Conservation (phyloP, 2,797 vertebrate species). For the Peromyscus attwateri region DNA sequence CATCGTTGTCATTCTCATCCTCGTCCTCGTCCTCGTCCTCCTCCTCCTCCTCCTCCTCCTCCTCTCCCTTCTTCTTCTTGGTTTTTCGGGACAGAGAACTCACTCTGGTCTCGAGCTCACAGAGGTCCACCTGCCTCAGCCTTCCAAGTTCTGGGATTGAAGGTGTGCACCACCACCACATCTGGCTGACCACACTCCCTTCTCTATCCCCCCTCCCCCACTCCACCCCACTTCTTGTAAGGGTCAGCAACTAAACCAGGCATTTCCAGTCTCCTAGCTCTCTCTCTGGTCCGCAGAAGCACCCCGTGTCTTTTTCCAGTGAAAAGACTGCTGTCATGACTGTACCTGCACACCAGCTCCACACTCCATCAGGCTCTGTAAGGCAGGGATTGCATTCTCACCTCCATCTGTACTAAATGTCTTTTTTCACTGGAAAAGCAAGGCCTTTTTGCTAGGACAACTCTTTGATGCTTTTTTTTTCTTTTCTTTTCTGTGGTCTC, state of each 20-base stretch:
- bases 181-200: background rate
- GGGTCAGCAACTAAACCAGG: background rate
- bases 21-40: accelerated
- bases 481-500: background rate
- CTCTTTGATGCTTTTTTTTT: background rate
- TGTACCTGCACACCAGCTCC: background rate
- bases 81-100: background rate
- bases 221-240: background rate
- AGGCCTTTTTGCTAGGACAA: background rate
- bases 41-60: too few relatives aligned
- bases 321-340: background rate
- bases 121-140: background rate
- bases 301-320: background rate
- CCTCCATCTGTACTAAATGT: background rate
- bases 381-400: background rate
- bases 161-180: too few relatives aligned
- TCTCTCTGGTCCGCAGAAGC: background rate
- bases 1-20: too few relatives aligned
- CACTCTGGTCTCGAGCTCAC: background rate
- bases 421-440: background rate
- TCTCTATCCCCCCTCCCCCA: too few relatives aligned
- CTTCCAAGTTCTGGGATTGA: background rate
- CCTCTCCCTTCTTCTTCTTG: background rate
- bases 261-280: background rate
- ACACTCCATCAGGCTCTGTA: background rate